Evolutionary conservation across 2,888 invertebrate species (phyloP).

Genomic region (Pharmacophagus antenor): DNA sequence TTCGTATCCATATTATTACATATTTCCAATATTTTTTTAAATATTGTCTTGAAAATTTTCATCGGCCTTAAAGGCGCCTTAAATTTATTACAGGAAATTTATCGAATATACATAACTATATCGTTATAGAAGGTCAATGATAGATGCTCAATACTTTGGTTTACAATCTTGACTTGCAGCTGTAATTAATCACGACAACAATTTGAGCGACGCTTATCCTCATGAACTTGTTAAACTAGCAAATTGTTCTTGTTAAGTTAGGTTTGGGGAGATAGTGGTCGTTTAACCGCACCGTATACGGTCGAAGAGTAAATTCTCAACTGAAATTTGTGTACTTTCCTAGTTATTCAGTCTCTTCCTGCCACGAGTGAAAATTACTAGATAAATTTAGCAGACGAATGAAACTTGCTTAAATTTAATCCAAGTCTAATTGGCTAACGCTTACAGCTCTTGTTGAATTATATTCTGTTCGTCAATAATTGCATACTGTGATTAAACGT

Average conservation of each 20-base stretch:
- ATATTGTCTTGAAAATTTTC: too few species aligned
- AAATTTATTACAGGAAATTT: too few species aligned
- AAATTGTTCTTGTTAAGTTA: constrained; percentile 56
- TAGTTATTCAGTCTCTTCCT: constrained; percentile 30
- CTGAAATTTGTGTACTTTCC: constrained; percentile 35
- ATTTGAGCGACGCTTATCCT: constrained; percentile 52
- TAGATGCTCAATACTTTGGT: constrained; percentile 8
- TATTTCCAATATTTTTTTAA: too few species aligned
- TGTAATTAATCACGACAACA: constrained; percentile 55
- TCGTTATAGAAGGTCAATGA: not conserved
- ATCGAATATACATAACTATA: not conserved
- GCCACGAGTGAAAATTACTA: constrained; percentile 28
- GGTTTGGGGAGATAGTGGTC: constrained; percentile 45
- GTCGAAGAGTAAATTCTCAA: constrained; percentile 40
- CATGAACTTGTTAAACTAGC: constrained; percentile 56
- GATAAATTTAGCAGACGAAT: constrained; percentile 29
- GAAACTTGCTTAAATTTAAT: constrained; percentile 25
- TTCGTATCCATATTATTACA: too few species aligned
- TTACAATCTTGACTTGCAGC: constrained; percentile 37
- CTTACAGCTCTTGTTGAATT: constrained; percentile 9
- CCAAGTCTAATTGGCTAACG: constrained; percentile 9
- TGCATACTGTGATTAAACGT: not conserved
- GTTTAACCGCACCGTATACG: constrained; percentile 44
- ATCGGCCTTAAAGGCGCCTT: too few species aligned
- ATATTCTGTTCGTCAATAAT: constrained; percentile 15